Conservation (phyloP, 2,888 invertebrate genomes). For the Chrysolina oricalcia region DNA sequence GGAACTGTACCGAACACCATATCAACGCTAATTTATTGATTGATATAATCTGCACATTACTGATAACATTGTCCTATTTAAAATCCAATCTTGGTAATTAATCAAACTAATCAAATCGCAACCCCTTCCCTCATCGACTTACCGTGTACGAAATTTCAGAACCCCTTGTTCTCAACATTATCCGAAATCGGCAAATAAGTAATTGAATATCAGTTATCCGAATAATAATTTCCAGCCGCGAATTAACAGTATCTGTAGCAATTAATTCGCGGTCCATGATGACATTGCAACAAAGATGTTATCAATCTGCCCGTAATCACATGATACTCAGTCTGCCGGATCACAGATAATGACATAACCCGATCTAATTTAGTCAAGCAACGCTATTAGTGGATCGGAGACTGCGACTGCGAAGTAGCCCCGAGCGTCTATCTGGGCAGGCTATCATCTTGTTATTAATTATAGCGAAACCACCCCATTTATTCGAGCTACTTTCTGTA, state of each 20-base stretch:
- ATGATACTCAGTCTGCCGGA: constrained; percentile 62
- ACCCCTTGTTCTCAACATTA: constrained; percentile 30
- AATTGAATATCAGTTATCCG: constrained; percentile 55
- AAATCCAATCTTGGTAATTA: neutral
- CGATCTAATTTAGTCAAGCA: constrained; percentile 64
- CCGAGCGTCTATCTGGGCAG: constrained; percentile 56
- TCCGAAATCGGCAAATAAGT: constrained; percentile 44
- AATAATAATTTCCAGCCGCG: constrained; percentile 56
- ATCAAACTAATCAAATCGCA: constrained; percentile 1
- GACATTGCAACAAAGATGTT: constrained; percentile 65
- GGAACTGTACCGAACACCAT: neutral
- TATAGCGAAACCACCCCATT: constrained; percentile 41
- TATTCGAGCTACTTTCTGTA: constrained; percentile 47
- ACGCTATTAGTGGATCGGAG: constrained; percentile 54
- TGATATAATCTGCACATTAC: neutral
- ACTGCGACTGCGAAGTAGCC: constrained; percentile 47
- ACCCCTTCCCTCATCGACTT: constrained; percentile 5
- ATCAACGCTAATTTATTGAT: neutral
- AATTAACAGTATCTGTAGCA: constrained; percentile 63
- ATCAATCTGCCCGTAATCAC: constrained; percentile 65
- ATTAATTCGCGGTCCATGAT: constrained; percentile 64
- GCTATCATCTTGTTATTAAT: constrained; percentile 56
- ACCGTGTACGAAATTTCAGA: constrained; percentile 18
- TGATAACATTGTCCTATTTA: neutral
- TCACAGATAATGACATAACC: constrained; percentile 66